Base-by-base conservation (phyloP, 2,888 invertebrate genomes). In the Eutolmus rufibarbis region DNA sequence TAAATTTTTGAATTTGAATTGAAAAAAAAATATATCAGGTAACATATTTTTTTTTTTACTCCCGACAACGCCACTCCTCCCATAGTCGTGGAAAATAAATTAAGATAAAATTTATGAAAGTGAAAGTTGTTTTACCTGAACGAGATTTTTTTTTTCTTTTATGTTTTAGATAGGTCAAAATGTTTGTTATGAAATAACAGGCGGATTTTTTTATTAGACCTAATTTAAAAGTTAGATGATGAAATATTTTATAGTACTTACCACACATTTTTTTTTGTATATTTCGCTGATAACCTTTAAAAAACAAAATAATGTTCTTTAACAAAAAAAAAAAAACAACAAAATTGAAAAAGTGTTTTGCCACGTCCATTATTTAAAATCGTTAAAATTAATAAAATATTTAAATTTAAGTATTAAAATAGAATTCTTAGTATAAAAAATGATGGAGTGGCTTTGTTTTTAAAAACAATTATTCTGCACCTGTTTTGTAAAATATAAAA, bases 41-140 rank as follows among this genome's bases (percentile, higher is more conserved):
- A 37, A 7, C 37, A 8, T 37, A 8, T 37, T 34, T 34, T 8
- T 37, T 14, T 43, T 43, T 14, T 1, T 46, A 46, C 3, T 16
- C 14, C 4, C 4, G 12, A 4, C 43, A 46, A 46, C 43, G 14
- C 14, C 43, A 46, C 43, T 14, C 16, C 43, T 46, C 16, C 4
- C 14, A 4, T 0, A 46, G 43, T 16, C 43, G 43, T 40, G 12
- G 40, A 40, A 46, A 46, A 46, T 34, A 34, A 34, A 34, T 34
- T 7, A 14, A 46, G 3, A 14, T 0, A 46, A 14, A 46, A 16
- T 16, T 14, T 46, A 66, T 66, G 78, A 78, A 78, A 78, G 78
- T 78, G 78, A 78, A 78, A 78, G 78, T 78, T 78, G 78, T 78
- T 78, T 78, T 40, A 66, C 66, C 19, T 66, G 23, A n/a, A 23